Base-by-base conservation (phyloP, 2,113 vertebrate genomes). In the Cathartes aura region DNA sequence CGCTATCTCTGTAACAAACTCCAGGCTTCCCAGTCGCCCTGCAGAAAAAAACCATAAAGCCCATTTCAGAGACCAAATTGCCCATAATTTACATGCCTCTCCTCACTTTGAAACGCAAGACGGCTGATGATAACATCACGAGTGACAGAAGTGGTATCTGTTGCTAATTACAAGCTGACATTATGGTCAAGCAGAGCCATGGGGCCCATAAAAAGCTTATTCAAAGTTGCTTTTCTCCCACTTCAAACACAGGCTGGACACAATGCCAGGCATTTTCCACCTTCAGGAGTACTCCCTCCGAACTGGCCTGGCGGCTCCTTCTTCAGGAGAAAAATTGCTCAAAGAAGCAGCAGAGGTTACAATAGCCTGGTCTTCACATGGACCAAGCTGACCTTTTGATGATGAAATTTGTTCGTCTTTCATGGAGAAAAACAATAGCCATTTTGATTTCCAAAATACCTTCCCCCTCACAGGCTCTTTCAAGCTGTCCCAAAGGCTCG, bases 61-160 rank as follows among this genome's bases (percentile, higher is more conserved):
- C 91, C 75, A 94, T 96, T 93, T 95, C 92, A 90, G 96, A 97
- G 94, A 45, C 93, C 60, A 97, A 96, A 98, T 97, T 97, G 96
- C 96, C 96, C 84, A 76, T 97, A 97, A 98, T 98, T 98, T 97
- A 96, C 96, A 72, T 97, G 96, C 96, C 96, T 97, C 97, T 98
- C 95, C 94, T 97, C 97, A 97, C 98, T 97, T 97, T 98, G 98
- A 98, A 98, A 98, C 12, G 15, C 75, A 97, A 98, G 97, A 93
- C 15, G 73, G 89, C 94, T 97, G 97, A 97, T 97, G 98, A 98
- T 97, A 98, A 97, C 94, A 98, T 98, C 96, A 0, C 9, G 87
- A 96, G 97, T 98, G 97, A 98, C 97, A 98, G 97, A 90, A 96
- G 71, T 67, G 91, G 94, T 93, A 97, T 97, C 97, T 98, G 98